A percentile compares a stretch with the other conserved stretches of the same genome.
These are phyloP conservation scores for Acrossocheilus fasciatus DNA, from an alignment of 2,797 vertebrate species.

Conservation along the genomic window DNA sequence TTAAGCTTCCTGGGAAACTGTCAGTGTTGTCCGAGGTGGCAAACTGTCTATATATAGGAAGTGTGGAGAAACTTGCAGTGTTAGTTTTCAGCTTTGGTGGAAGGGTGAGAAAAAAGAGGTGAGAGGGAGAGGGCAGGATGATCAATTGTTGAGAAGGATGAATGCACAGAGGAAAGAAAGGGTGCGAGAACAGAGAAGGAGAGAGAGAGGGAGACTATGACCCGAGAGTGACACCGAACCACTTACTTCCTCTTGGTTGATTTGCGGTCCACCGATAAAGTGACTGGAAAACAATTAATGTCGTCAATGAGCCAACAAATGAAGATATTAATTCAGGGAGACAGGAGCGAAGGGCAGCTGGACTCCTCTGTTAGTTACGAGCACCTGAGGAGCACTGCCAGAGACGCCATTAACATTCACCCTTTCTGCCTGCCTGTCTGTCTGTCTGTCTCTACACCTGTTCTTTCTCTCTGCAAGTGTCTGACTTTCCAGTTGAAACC, in stretches of 20 bases:
- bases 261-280: conserved; percentile 33
- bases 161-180: conserved; percentile 32
- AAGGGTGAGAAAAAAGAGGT: conserved; percentile 26
- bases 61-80: neutral
- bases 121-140: conserved; percentile 48
- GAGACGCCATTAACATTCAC: conserved; percentile 26
- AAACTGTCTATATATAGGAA: conserved; percentile 2
- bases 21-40: neutral
- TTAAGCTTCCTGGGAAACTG: neutral
- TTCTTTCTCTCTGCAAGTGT: conserved; percentile 3
- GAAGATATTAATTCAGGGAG: conserved; percentile 57
- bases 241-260: conserved; percentile 15
- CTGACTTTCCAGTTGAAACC: neutral
- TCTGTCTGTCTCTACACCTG: conserved; percentile 12
- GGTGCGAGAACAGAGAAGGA: conserved; percentile 1
- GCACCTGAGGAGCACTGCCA: conserved; percentile 16
- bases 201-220: conserved; percentile 26
- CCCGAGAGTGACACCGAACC: conserved; percentile 32
- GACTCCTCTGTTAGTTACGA: conserved; percentile 25
- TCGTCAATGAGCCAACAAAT: conserved; percentile 58
- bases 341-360: conserved; percentile 42
- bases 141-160: conserved; percentile 22
- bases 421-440: conserved; percentile 17
- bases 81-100: conserved; percentile 10
- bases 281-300: conserved; percentile 58